Base-by-base conservation (phyloP, 2,888 invertebrate species). In the Julus scandinavius region DNA sequence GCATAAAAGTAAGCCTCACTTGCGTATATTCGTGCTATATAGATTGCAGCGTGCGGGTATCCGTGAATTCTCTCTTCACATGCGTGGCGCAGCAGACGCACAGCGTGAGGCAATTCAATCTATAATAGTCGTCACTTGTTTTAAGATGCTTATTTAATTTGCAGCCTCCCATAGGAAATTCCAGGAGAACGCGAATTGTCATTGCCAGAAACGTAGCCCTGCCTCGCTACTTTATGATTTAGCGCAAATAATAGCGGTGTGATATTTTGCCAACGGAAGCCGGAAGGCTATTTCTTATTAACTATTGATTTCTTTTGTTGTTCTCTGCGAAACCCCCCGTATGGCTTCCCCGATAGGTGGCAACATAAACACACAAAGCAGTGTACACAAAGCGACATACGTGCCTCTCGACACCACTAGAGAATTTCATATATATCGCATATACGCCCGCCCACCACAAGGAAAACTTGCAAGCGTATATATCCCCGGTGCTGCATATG, bases 81-180 rank as follows among this genome's bases (percentile, higher is more conserved):
- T 49, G 49, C 49, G 49, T 49, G 49, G 6, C 49, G 49, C 9
- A 9, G 6, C 49, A 49, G 49, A 7, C 9, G 49, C 49, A 7
- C 49, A 9, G 49, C 49, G 87, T 17, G 85, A 7, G 40, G 85
- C 85, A 84, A 84, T 84, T 84, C 88, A 88, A 88, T 88, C 88
- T 88, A 49, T 49, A 49, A 49, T 49, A 88, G 58, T 84, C 88
- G 84, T 84, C 88, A 72, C 88, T 88, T 88, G 88, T 88, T 88
- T 88, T 88, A 88, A 88, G 88, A 72, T 88, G 83, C 88, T 88
- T 88, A 88, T 88, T 84, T 84, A 88, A 88, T 88, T 88, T 88
- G 63, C 29, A 83, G 41, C 15, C 84, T 88, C 88, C 88, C 88
- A 84, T 11, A 84, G 88, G 88, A 88, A 88, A 88, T 88, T 88